phyloP scores from a whole-genome alignment of 2,888 invertebrate species.

The Stomorhina lunata region DNA sequence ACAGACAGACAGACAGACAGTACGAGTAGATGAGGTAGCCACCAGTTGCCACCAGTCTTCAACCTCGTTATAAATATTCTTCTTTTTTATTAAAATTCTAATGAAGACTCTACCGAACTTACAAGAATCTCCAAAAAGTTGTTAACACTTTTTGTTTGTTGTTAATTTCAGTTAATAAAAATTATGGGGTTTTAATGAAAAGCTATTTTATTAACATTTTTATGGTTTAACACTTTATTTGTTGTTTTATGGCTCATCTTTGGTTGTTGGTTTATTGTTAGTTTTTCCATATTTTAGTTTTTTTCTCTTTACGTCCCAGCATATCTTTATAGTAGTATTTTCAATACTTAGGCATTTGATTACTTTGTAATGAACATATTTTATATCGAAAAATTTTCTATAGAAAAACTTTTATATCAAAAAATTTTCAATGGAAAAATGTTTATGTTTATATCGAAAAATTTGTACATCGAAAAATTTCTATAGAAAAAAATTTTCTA shows the following conservation, averaged over 20 bases:
- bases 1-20: neutral
- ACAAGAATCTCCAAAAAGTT: neutral
- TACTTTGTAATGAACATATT: too few relatives aligned
- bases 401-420: too few relatives aligned
- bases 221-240: slow-evolving; percentile 42
- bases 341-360: too few relatives aligned
- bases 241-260: slow-evolving; percentile 19
- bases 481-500: too few relatives aligned
- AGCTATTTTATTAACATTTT: slow-evolving; percentile 55
- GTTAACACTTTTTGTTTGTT: neutral
- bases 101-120: neutral
- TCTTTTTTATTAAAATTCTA: slow-evolving; percentile 13
- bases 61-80: neutral
- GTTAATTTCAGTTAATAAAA: slow-evolving; percentile 10
- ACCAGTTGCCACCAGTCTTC: too few relatives aligned
- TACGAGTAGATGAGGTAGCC: too few relatives aligned
- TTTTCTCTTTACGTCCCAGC: neutral
- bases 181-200: slow-evolving; percentile 54
- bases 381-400: too few relatives aligned
- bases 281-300: too few relatives aligned
- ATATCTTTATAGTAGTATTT: too few relatives aligned
- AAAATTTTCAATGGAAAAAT: too few relatives aligned
- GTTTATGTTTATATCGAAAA: too few relatives aligned
- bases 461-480: too few relatives aligned
- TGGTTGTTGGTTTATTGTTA: slow-evolving; percentile 9